These are phyloP conservation scores for Syrista parreyssii DNA, from an alignment of 2,888 invertebrate genomes.

Conservation along the genomic window DNA sequence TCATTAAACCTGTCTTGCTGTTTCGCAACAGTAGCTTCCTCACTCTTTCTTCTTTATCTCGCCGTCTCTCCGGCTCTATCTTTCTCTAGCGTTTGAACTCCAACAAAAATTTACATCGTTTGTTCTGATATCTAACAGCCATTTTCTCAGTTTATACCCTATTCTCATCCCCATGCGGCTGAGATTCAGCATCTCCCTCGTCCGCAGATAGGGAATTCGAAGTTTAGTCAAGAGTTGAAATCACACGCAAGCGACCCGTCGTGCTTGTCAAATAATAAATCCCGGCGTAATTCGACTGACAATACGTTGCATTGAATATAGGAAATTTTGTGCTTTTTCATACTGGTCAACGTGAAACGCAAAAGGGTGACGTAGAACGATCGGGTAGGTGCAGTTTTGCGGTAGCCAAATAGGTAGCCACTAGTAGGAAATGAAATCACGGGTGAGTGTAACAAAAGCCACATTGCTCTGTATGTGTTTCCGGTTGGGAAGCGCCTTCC, in stretches of 20 bases:
- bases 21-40: conserved; percentile 12
- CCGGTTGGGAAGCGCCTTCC: conserved; percentile 64
- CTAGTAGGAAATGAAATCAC: background rate
- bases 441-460: conserved; percentile 53
- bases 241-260: background rate
- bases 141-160: background rate
- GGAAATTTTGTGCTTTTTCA: background rate
- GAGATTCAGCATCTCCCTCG: no score
- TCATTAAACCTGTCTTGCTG: background rate
- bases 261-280: background rate
- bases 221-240: background rate
- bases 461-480: conserved; percentile 58
- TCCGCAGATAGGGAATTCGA: background rate
- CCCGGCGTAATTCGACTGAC: background rate
- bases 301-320: background rate
- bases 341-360: background rate
- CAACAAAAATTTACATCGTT: background rate
- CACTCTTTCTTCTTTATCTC: background rate
- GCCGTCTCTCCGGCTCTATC: background rate
- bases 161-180: background rate
- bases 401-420: background rate
- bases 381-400: background rate
- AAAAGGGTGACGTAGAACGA: background rate
- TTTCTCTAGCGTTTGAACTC: background rate
- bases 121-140: background rate